Evolutionary conservation across 2,113 vertebrate species (phyloP).

Genomic region (Callorhinus ursinus): DNA sequence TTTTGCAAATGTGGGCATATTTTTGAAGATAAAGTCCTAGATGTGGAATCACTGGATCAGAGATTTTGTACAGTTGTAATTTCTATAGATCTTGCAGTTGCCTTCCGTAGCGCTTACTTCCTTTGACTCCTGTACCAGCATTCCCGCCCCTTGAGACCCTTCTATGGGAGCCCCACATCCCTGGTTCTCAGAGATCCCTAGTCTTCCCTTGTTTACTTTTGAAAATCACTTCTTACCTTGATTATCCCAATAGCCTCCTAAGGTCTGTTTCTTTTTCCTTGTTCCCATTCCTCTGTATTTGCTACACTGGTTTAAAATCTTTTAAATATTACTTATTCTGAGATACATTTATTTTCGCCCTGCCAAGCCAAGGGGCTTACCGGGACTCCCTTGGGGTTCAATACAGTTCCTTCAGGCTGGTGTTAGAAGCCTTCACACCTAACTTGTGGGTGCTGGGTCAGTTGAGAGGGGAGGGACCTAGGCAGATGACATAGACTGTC

Average conservation of each 20-base stretch:
- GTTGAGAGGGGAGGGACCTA: background rate
- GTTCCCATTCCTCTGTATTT: background rate
- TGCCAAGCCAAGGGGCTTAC: background rate
- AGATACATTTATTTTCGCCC: background rate
- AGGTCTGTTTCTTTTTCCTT: background rate
- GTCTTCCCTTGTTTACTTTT: background rate
- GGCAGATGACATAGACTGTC: background rate
- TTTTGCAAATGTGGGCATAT: background rate
- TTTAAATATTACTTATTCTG: background rate
- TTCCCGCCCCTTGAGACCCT: background rate
- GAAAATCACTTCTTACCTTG: background rate
- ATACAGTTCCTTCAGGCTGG: background rate
- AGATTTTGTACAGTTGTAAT: background rate
- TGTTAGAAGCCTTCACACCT: too few relatives aligned
- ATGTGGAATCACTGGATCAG: background rate
- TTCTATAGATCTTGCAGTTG: background rate
- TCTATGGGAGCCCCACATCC: too few relatives aligned
- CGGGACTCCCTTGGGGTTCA: background rate
- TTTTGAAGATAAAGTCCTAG: slow-evolving; percentile 6
- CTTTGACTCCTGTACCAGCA: background rate
- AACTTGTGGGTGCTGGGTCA: background rate
- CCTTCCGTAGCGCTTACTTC: background rate
- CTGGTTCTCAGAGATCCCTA: background rate
- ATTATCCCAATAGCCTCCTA: background rate
- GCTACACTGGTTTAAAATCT: background rate